These are phyloP conservation scores for Xanthorhoe designata DNA, from an alignment of 2,888 invertebrate species.

Conservation along the genomic window DNA sequence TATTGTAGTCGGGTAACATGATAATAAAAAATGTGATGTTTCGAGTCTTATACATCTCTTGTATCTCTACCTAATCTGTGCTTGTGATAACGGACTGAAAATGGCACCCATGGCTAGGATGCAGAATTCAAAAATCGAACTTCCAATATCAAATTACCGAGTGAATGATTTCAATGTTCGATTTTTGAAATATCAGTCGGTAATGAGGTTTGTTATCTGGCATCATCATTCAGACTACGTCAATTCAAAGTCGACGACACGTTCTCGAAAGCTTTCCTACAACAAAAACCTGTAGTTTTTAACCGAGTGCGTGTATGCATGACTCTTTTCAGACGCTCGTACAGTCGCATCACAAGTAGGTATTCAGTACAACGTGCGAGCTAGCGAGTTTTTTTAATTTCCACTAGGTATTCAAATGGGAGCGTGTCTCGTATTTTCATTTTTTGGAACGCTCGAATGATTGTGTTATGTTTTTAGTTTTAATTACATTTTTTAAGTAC, in stretches of 20 bases:
- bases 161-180: too few species aligned
- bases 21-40: too few species aligned
- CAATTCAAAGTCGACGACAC: conserved; percentile 5
- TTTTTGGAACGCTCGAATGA: conserved; percentile 32
- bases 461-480: conserved; percentile 43
- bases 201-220: background rate
- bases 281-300: conserved; percentile 53
- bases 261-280: conserved; percentile 12
- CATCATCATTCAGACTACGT: background rate
- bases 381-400: conserved; percentile 48
- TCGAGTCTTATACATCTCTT: too few species aligned
- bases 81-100: too few species aligned
- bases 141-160: too few species aligned
- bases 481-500: conserved; percentile 23
- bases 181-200: background rate
- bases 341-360: conserved; percentile 50
- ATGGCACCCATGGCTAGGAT: too few species aligned
- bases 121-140: too few species aligned
- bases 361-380: conserved; percentile 57
- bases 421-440: conserved; percentile 30
- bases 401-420: conserved; percentile 52
- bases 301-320: conserved; percentile 51
- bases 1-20: too few species aligned
- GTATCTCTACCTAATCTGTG: too few species aligned
- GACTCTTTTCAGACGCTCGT: conserved; percentile 55